phyloP scores from a whole-genome alignment of 2,888 invertebrate species.

The Cylloceria caligata region DNA sequence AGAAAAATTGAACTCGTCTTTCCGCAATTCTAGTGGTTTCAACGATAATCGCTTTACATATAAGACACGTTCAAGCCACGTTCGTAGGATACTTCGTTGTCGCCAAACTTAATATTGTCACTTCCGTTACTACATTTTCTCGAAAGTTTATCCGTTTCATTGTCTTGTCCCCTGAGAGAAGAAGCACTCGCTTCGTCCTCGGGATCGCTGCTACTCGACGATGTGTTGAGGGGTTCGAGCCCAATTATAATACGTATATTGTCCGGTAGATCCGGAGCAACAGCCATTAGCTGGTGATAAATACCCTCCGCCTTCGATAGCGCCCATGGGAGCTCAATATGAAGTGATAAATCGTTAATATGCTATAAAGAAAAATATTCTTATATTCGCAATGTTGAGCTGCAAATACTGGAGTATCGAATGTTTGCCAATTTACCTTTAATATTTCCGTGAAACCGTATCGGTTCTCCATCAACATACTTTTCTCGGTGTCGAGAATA shows the following conservation, averaged over 20 bases:
- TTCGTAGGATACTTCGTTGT: slow-evolving; percentile 82
- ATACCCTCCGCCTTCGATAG: slow-evolving; percentile 96
- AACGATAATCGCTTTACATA: slow-evolving; percentile 76
- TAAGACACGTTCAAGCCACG: slow-evolving; percentile 81
- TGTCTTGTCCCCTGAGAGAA: slow-evolving; percentile 76
- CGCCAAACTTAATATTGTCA: slow-evolving; percentile 79
- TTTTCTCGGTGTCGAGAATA: slow-evolving; percentile 95
- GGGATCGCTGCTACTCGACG: slow-evolving; percentile 71
- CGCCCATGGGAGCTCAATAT: slow-evolving; percentile 93
- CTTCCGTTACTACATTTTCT: slow-evolving; percentile 80
- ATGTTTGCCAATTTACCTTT: slow-evolving; percentile 87
- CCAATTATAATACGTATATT: slow-evolving; percentile 91
- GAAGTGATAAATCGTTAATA: slow-evolving; percentile 96
- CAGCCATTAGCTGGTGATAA: slow-evolving; percentile 92
- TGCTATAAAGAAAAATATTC: slow-evolving; percentile 87
- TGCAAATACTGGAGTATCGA: not conserved
- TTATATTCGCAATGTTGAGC: slow-evolving; percentile 30
- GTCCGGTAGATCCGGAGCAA: slow-evolving; percentile 89
- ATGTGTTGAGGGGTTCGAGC: slow-evolving; percentile 84
- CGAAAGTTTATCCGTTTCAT: slow-evolving; percentile 83
- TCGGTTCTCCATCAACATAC: slow-evolving; percentile 94
- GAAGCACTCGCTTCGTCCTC: slow-evolving; percentile 71
- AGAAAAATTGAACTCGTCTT: slow-evolving; percentile 19
- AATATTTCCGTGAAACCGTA: slow-evolving; percentile 98
- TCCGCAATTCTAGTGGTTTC: not conserved